Conservation (phyloP, 1,140 invertebrate genomes). For the Musca vetustissima region DNA sequence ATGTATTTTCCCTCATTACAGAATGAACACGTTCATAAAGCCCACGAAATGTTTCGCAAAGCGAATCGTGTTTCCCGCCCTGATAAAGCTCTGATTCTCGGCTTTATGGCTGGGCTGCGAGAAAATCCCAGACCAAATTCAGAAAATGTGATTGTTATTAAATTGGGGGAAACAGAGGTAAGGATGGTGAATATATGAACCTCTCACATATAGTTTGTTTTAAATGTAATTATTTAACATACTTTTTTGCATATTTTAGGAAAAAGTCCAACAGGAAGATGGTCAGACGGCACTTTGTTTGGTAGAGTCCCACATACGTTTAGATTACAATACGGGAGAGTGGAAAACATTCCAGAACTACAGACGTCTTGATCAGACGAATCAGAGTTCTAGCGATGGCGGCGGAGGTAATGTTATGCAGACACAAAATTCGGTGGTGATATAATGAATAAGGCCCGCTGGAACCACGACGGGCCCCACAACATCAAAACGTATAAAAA, state of each 20-base stretch:
- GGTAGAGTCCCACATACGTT: slow-evolving; percentile 83
- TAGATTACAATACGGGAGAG: slow-evolving; percentile 85
- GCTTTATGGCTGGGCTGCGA: slow-evolving; percentile 91
- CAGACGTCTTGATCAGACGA: slow-evolving; percentile 57
- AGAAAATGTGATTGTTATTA: slow-evolving; percentile 54
- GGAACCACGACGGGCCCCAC: slow-evolving; percentile 9
- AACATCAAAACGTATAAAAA: slow-evolving; percentile 11
- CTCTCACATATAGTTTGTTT: too few species aligned
- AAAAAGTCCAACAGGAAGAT: slow-evolving; percentile 67
- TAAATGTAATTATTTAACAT: not conserved
- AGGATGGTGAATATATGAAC: too few species aligned
- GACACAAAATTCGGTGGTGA: slow-evolving; percentile 33
- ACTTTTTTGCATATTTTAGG: slow-evolving; percentile 43
- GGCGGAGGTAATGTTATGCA: slow-evolving; percentile 28
- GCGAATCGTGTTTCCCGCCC: slow-evolving; percentile 94
- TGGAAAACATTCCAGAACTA: slow-evolving; percentile 83
- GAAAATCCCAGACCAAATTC: slow-evolving; percentile 53
- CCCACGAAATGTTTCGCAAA: slow-evolving; percentile 95
- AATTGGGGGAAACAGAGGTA: slow-evolving; percentile 53
- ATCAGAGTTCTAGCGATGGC: slow-evolving; percentile 20
- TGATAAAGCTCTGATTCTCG: slow-evolving; percentile 95
- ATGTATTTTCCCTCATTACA: slow-evolving; percentile 53
- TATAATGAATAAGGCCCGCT: slow-evolving; percentile 27
- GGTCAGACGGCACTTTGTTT: slow-evolving; percentile 65
- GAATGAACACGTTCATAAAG: slow-evolving; percentile 95